Evolutionary conservation across 1,140 invertebrate genomes (phyloP), one percentile per base, ranked within the genome.

Genomic region (Drosophila prosaltans): DNA sequence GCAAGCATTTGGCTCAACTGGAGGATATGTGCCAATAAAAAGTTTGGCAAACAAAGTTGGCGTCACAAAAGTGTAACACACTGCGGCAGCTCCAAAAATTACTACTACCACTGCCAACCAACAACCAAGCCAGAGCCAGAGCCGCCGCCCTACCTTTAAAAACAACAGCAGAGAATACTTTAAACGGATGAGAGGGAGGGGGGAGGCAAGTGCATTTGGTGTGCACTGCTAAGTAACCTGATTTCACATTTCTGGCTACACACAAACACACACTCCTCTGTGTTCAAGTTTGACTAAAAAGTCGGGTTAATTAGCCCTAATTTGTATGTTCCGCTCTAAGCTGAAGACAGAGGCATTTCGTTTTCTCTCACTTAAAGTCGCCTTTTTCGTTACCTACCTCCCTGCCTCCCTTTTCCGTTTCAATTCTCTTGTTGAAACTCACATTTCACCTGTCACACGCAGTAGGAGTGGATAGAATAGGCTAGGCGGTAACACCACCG

Each of bases 31-130:
- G 84, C 84, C 84, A 88, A 88, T 88, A 89, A 90, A 89, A 89
- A 89, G 85, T 89, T 89, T 89, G 84, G 84, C 84, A 89, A 90
- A 84, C 84, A 89, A 89, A 89, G 85, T 89, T 89, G 84, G 84
- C 84, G 84, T 89, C 84, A 81, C 85, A 89, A 79, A 89, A 80
- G 69, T 89, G 84, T 80, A 81, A 89, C 75, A 79, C 70, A 79
- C 80, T 82, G 82, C 79, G 51, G 65, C 58, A 65, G 58, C 66
- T 65, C 62, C 67, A 80, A 80, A 88, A 88, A 83, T 88, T 69
- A 80, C 61, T 69, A 80, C 61, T 74, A 79, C 66, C 72, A 70
- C 30, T 51, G n/a, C 26, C 26, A 61, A 5, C 32, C 54, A 36
- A 55, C 40, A 72, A 63, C 55, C 55, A 30, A 36, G 30, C 40